Percentiles rank a stretch among this genome's conserved stretches.
These are phyloP conservation scores for Dryomyza anilis DNA, from an alignment of 2,888 invertebrate genomes.

Conservation along the genomic window DNA sequence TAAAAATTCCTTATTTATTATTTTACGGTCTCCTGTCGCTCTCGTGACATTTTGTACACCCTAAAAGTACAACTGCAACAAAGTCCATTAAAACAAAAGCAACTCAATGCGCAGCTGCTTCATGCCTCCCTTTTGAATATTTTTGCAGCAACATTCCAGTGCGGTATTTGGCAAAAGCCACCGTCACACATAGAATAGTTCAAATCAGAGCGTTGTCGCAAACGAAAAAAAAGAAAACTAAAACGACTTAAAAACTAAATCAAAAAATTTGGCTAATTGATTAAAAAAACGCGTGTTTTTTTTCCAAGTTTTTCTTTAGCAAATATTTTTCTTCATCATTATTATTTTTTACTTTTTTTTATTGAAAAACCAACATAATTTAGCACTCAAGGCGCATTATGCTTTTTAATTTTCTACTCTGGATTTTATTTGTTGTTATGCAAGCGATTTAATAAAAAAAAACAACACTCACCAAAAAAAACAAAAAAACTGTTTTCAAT, in stretches of 20 bases:
- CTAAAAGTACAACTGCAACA: not conserved
- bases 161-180: not conserved
- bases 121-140: not conserved
- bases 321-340: not conserved
- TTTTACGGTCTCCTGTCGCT: too few relatives aligned
- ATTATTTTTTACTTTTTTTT: too few relatives aligned
- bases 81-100: too few relatives aligned
- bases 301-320: not conserved
- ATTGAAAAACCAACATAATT: too few relatives aligned
- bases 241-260: too few relatives aligned
- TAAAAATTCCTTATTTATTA: too few relatives aligned
- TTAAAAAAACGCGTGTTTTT: not conserved
- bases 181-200: not conserved
- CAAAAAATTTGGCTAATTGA: not conserved
- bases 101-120: conserved; percentile 21
- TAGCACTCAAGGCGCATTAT: too few relatives aligned
- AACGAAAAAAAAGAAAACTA: too few relatives aligned
- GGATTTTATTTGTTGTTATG: conserved; percentile 34
- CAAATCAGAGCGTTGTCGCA: not conserved
- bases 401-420: conserved; percentile 28
- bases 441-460: conserved; percentile 3
- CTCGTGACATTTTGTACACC: not conserved
- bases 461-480: not conserved
- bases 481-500: not conserved
- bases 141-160: not conserved